A percentile compares a stretch with the other conserved stretches of the same genome.
Evolutionary conservation across 2,113 vertebrate genomes (phyloP).

Genomic region (Engystomops pustulosus): DNA sequence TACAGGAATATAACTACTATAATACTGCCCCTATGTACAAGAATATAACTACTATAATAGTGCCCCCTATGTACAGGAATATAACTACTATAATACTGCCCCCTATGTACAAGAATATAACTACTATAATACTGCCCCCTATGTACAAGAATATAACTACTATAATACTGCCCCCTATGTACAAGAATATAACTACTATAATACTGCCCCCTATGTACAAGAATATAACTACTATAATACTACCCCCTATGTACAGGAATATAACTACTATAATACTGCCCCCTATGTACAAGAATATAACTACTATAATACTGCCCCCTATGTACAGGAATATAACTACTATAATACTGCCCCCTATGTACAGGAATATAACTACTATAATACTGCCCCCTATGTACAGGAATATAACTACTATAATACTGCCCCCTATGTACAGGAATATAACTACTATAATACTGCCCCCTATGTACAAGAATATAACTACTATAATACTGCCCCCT

Average conservation of each 20-base stretch:
- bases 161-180: too few species aligned
- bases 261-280: too few species aligned
- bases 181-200: too few species aligned
- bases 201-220: too few species aligned
- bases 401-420: constrained; percentile 6
- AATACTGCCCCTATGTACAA: too few species aligned
- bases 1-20: not conserved
- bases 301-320: not conserved
- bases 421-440: not conserved
- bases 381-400: not conserved
- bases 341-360: not conserved
- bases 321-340: constrained; percentile 1
- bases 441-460: not conserved
- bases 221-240: too few species aligned
- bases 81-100: not conserved
- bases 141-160: constrained; percentile 1
- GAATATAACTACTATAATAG: too few species aligned
- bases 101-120: not conserved
- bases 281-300: too few species aligned
- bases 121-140: not conserved
- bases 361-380: constrained; percentile 5
- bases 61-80: too few species aligned
- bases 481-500: too few species aligned
- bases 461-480: too few species aligned
- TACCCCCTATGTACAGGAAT: too few species aligned